Conservation (phyloP, 2,888 invertebrate genomes). For the Drosophila flavopinicola region DNA sequence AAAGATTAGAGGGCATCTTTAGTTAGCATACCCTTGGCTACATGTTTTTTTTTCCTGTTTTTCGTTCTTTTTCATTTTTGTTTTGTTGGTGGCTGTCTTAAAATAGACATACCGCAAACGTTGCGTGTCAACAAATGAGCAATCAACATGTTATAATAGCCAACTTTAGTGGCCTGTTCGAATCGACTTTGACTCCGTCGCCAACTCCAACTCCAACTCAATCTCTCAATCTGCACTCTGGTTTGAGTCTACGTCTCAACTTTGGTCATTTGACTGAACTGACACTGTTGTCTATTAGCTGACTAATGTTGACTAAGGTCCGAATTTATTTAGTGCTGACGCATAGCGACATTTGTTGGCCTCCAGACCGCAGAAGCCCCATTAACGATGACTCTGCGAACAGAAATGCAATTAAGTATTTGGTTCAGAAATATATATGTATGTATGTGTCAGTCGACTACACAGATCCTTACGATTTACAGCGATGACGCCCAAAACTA, state of each 20-base stretch:
- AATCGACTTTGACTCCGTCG: slow-evolving; percentile 28
- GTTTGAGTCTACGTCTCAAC: too few species aligned
- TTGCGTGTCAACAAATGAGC: slow-evolving; percentile 74
- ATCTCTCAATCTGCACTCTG: neutral
- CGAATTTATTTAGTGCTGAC: slow-evolving; percentile 59
- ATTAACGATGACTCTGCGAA: neutral
- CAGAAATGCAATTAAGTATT: neutral
- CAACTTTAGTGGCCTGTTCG: slow-evolving; percentile 55
- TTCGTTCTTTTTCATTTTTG: slow-evolving; percentile 20
- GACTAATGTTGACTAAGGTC: slow-evolving; percentile 71
- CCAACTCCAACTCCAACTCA: slow-evolving; percentile 1
- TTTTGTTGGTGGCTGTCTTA: slow-evolving; percentile 30
- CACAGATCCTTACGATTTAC: slow-evolving; percentile 4
- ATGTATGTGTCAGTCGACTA: neutral
- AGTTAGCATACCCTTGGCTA: too few species aligned
- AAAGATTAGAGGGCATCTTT: slow-evolving; percentile 20
- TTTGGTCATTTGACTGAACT: slow-evolving; percentile 37
- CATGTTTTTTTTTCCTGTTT: neutral
- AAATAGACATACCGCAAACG: slow-evolving; percentile 51
- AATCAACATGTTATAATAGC: slow-evolving; percentile 63
- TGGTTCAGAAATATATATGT: neutral
- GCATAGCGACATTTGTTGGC: slow-evolving; percentile 47
- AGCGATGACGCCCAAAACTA: slow-evolving; percentile 53
- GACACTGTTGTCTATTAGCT: slow-evolving; percentile 25
- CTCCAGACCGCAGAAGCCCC: slow-evolving; percentile 21